Base-by-base conservation (phyloP, 2,888 invertebrate genomes). In the Polydrusus pterygomalis region DNA sequence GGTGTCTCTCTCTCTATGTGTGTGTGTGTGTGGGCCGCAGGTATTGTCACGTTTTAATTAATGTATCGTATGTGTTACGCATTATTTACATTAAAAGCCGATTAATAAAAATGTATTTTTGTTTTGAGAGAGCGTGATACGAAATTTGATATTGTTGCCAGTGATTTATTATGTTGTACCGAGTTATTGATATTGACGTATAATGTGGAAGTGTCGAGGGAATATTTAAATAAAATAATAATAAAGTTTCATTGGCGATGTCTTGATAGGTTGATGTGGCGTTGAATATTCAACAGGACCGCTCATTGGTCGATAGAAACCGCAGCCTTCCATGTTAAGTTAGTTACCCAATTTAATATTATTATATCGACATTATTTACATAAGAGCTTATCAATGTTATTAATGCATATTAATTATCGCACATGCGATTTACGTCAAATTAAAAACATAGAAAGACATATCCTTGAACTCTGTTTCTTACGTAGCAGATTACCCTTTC, bases 71-170 rank as follows among this genome's bases (percentile, higher is more conserved):
- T 65, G 74, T 30, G 70, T 30, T 70, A 70, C 64, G 74, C 70
- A 74, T 74, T 74, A 74, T 74, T 74, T 70, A 74, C 74, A 74
- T 74, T 74, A 74, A 74, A 74, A 65, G 56, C 65, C 74, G 74
- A 74, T 74, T 74, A 74, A 74, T 74, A 74, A 74, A 74, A 74
- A 69, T 64, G 63, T 69, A 74, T 70, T 63, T 74, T 74, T 70
- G 74, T 64, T 69, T 70, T 47, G 34, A 38, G 70, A 40, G 56
- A 49, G 64, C 64, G 47, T 70, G 70, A 74, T 64, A 65, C 34
- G 74, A 70, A 74, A 74, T 74, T 74, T 70, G 74, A 74, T 74
- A 74, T 67, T 40, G 68, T 68, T 63, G 15, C 34, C 17, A 58
- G 58, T 74, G 74, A 74, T 74, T 74, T 74, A 74, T 74, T 45